These are phyloP conservation scores for Spilogale gracilis DNA, from an alignment of 2,113 vertebrate genomes.

Conservation along the genomic window DNA sequence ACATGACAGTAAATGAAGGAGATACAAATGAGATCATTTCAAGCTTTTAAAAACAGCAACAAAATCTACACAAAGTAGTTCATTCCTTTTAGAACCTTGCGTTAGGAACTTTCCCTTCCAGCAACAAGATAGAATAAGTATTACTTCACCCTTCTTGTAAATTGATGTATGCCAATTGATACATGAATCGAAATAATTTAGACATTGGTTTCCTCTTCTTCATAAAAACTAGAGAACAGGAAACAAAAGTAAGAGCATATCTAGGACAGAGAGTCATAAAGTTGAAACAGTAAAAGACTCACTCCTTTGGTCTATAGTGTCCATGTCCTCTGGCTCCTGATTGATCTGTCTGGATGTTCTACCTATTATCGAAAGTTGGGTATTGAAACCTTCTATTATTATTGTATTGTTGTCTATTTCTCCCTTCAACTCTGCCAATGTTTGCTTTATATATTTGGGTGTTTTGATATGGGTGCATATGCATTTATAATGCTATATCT, in stretches of 20 bases:
- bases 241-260: background rate
- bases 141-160: background rate
- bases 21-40: background rate
- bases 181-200: background rate
- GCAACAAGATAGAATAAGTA: background rate
- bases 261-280: background rate
- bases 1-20: background rate
- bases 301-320: background rate
- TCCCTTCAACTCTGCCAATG: background rate
- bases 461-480: background rate
- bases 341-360: background rate
- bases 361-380: background rate
- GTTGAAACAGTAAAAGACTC: background rate
- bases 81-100: background rate
- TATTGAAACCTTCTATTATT: background rate
- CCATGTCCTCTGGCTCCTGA: background rate
- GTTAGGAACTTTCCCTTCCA: background rate
- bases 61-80: background rate
- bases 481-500: background rate
- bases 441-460: background rate
- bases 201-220: background rate
- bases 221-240: background rate
- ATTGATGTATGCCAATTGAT: background rate
- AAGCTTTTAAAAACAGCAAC: background rate
- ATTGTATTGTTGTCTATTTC: background rate